phyloP scores from a whole-genome alignment of 2,113 vertebrate genomes.

The Sapayoa aenigma region DNA sequence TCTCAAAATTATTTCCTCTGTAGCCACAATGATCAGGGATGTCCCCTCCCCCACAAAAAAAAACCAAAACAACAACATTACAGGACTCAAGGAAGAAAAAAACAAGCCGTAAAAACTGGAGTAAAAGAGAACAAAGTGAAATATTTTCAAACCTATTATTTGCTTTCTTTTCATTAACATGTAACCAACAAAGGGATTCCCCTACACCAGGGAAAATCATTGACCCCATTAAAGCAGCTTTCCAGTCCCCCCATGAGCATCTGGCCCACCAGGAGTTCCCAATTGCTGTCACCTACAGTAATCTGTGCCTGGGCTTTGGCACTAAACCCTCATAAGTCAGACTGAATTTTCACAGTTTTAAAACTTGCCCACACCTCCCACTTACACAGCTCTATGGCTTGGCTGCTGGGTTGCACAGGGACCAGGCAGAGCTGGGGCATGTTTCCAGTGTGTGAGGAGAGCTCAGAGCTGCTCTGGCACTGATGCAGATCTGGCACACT shows the following conservation, averaged over 20 bases:
- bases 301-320: not conserved
- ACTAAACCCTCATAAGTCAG: not conserved
- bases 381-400: rapidly evolving
- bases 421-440: not conserved
- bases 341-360: not conserved
- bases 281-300: not conserved
- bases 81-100: not conserved
- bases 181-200: not conserved
- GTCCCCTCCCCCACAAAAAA: too few species aligned
- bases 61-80: not conserved
- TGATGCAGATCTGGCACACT: not conserved
- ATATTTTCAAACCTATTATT: not conserved
- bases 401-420: rapidly evolving
- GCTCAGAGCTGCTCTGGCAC: not conserved
- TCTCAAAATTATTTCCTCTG: not conserved
- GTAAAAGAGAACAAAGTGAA: not conserved
- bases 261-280: not conserved
- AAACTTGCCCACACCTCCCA: not conserved
- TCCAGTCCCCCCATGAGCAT: not conserved
- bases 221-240: not conserved
- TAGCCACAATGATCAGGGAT: not conserved
- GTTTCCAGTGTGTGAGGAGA: not conserved
- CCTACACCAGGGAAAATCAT: not conserved
- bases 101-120: not conserved
- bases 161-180: not conserved